Conservation (phyloP, 2,113 vertebrate genomes). For the Columba janthina region DNA sequence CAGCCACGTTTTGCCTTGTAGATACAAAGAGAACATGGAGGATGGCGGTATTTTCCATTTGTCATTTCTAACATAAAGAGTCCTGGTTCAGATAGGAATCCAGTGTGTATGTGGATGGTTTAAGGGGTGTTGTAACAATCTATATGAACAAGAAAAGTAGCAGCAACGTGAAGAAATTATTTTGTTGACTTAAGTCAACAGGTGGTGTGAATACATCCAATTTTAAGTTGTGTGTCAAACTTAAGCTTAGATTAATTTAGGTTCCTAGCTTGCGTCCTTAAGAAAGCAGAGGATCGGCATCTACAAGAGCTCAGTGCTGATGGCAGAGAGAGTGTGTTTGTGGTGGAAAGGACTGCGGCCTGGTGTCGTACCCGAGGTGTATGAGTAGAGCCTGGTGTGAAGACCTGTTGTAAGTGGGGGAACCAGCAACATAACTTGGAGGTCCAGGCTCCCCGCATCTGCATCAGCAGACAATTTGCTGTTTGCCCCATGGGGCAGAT, state of each 20-base stretch:
- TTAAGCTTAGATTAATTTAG: not conserved
- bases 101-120: rapidly evolving
- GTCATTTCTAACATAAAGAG: not conserved
- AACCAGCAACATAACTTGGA: not conserved
- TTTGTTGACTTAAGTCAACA: not conserved
- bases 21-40: not conserved
- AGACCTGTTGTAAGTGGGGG: not conserved
- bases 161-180: not conserved
- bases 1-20: not conserved
- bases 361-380: not conserved
- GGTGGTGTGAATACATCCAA: not conserved
- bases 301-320: not conserved
- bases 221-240: not conserved
- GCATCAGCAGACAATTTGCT: not conserved
- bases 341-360: not conserved
- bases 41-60: not conserved
- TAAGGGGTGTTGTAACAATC: not conserved
- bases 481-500: not conserved
- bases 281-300: not conserved
- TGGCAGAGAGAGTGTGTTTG: not conserved
- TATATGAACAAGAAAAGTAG: not conserved
- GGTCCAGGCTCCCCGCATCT: not conserved
- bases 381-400: not conserved
- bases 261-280: not conserved
- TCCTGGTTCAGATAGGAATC: not conserved